A percentile compares a stretch with the other conserved stretches of the same genome.
Evolutionary conservation across 64 coral and sea anemone species (phyloP).

Genomic region (Dendrophyllia cribrosa): DNA sequence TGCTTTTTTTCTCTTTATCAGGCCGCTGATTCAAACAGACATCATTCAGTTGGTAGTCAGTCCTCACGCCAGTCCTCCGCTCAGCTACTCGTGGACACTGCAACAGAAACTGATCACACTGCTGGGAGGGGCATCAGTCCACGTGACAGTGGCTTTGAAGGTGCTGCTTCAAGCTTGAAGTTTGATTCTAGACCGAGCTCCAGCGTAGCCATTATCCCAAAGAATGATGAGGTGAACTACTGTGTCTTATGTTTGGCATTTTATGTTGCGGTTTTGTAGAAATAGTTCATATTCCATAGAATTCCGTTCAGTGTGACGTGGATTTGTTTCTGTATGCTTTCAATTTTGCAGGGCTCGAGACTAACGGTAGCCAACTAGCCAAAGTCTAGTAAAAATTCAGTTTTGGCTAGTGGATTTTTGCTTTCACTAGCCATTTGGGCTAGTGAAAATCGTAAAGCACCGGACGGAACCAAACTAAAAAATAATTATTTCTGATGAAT

Average conservation of each 20-base stretch:
- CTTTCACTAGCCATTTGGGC: too few species aligned
- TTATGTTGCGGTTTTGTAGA: too few species aligned
- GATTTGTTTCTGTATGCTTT: too few species aligned
- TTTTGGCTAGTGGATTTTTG: too few species aligned
- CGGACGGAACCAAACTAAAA: too few species aligned
- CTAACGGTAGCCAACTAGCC: too few species aligned
- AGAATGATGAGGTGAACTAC: constrained; percentile 37
- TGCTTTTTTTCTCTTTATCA: background rate
- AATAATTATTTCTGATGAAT: too few species aligned
- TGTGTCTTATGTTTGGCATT: background rate
- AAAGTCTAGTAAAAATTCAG: too few species aligned
- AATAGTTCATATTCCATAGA: too few species aligned
- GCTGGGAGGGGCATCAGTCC: constrained; percentile 17
- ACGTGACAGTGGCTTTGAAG: constrained; percentile 90
- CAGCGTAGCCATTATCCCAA: constrained; percentile 28
- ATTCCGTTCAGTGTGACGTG: too few species aligned
- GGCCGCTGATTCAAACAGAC: constrained; percentile 43
- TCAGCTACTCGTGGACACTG: constrained; percentile 44
- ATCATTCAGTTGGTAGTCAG: constrained; percentile 70
- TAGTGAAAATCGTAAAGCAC: too few species aligned
- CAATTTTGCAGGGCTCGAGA: too few species aligned
- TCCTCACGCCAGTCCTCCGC: constrained; percentile 60
- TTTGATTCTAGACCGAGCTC: constrained; percentile 83
- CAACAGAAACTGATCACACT: constrained; percentile 38
- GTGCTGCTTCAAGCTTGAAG: constrained; percentile 73